A percentile compares a stretch with the other conserved stretches of the same genome.
These are phyloP conservation scores for Gobiocypris rarus DNA, from an alignment of 2,113 vertebrate species.

Conservation along the genomic window DNA sequence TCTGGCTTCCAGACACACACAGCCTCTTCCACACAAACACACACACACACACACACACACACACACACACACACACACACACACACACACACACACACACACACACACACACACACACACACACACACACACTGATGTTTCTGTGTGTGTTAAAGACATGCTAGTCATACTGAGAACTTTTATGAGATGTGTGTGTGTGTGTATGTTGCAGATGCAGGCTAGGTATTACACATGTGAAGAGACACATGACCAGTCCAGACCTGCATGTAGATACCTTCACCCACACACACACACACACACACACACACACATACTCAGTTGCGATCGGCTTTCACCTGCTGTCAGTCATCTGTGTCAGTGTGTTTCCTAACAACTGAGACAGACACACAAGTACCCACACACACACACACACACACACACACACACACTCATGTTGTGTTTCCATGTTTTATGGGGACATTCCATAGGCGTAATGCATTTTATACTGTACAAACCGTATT, in stretches of 20 bases:
- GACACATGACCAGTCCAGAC: conserved; percentile 26
- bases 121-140: conserved; percentile 4
- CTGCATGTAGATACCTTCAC: conserved; percentile 12
- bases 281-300: no score
- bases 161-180: background rate
- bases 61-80: background rate
- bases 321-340: no score
- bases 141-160: background rate
- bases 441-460: no score
- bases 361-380: no score
- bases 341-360: no score
- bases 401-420: no score
- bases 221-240: conserved; percentile 14
- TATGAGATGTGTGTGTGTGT: conserved; percentile 4
- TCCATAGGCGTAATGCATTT: no score
- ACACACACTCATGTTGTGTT: no score
- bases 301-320: conserved; percentile 9
- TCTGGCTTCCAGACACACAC: conserved; percentile 47
- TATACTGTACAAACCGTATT: no score
- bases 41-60: background rate
- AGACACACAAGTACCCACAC: no score
- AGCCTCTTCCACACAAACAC: background rate
- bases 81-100: background rate
- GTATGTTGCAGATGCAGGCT: background rate
- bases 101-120: background rate